Conservation (phyloP, 2,888 invertebrate genomes). For the Netelia melanura region DNA sequence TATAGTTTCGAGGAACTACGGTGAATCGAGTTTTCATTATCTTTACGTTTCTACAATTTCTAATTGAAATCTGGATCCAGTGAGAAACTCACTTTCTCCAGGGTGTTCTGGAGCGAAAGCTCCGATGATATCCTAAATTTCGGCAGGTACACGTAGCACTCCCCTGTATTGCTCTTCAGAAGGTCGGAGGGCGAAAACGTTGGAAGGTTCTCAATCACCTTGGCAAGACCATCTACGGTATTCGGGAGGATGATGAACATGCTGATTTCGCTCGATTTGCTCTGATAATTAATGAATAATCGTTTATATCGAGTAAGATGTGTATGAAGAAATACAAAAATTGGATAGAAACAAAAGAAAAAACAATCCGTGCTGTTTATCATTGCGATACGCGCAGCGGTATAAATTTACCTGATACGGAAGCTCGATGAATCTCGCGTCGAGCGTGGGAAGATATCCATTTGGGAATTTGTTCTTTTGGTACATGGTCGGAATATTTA, state of each 20-base stretch:
- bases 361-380: too few relatives aligned
- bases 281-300: background rate
- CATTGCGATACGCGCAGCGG: background rate
- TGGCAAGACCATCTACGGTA: slow-evolving; percentile 88
- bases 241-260: slow-evolving; percentile 92
- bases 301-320: background rate
- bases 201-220: slow-evolving; percentile 87
- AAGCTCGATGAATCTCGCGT: slow-evolving; percentile 89
- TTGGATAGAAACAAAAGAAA: too few relatives aligned
- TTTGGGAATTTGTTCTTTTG: slow-evolving; percentile 84
- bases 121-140: slow-evolving; percentile 93
- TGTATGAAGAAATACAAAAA: too few relatives aligned
- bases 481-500: slow-evolving; percentile 91
- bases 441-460: slow-evolving; percentile 85
- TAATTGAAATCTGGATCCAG: slow-evolving; percentile 23
- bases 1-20: background rate
- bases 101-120: slow-evolving; percentile 87
- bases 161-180: too few relatives aligned
- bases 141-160: slow-evolving; percentile 88
- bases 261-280: slow-evolving; percentile 86
- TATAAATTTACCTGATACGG: slow-evolving; percentile 87
- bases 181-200: too few relatives aligned
- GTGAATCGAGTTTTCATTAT: background rate
- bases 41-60: background rate
- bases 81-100: slow-evolving; percentile 88